Evolutionary conservation across 2,888 invertebrate genomes (phyloP).

Genomic region (Eustalomyia histrio): DNA sequence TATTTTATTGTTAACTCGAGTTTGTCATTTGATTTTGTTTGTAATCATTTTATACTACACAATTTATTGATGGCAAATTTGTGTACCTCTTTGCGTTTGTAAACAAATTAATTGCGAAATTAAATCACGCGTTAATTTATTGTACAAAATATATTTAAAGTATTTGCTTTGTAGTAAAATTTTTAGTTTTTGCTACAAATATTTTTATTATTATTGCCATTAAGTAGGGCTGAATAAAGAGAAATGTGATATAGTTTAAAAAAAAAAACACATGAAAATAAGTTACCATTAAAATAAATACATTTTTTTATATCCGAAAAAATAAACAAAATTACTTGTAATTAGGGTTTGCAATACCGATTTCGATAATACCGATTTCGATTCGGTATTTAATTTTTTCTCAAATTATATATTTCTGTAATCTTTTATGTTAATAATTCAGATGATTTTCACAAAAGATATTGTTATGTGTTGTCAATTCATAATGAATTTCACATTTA

Average conservation of each 20-base stretch:
- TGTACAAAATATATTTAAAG: neutral
- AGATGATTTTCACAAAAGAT: no score
- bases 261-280: no score
- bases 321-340: no score
- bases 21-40: neutral
- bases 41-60: neutral
- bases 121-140: constrained; percentile 39
- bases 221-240: neutral
- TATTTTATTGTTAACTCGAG: neutral
- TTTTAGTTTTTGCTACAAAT: constrained; percentile 36
- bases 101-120: constrained; percentile 23
- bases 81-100: neutral
- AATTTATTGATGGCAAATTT: neutral
- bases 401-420: no score
- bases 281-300: no score
- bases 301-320: no score
- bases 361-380: no score
- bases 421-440: no score
- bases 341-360: no score
- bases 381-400: no score
- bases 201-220: neutral
- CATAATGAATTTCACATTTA: no score
- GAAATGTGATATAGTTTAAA: neutral
- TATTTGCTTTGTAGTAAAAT: constrained; percentile 26
- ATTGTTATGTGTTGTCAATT: no score